phyloP scores from a whole-genome alignment of 2,888 invertebrate genomes.

The Lysandra bellargus region DNA sequence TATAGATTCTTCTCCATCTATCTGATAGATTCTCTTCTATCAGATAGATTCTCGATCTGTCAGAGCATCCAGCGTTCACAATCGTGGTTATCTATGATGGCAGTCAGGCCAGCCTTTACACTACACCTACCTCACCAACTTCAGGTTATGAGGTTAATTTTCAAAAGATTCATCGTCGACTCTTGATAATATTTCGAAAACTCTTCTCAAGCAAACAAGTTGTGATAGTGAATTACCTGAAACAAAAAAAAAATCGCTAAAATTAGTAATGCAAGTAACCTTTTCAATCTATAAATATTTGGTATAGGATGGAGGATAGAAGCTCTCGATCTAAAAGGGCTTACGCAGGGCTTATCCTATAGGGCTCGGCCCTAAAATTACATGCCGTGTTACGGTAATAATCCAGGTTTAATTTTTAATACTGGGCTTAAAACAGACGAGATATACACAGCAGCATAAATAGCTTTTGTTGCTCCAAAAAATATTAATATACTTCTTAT shows the following conservation, averaged over 20 bases:
- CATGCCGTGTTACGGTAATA: background rate
- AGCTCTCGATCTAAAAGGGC: background rate
- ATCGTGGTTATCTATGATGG: background rate
- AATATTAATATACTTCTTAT: no score
- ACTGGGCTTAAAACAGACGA: background rate
- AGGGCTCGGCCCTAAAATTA: background rate
- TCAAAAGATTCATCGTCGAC: background rate
- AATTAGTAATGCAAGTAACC: background rate
- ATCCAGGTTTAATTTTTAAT: background rate
- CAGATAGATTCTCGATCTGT: no score
- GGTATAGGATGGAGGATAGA: background rate
- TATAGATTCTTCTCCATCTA: no score
- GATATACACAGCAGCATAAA: background rate
- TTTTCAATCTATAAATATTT: background rate
- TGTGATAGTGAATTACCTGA: background rate
- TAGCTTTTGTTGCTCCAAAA: no score
- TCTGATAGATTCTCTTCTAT: no score
- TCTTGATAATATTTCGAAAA: no score
- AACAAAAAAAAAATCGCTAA: background rate
- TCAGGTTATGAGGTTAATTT: background rate
- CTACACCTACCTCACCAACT: background rate
- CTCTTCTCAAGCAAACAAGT: no score
- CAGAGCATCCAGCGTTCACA: no score
- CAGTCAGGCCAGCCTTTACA: no score
- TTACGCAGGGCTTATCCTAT: background rate